These are phyloP conservation scores for Polydrusus cervinus DNA, from an alignment of 2,888 invertebrate species.

Conservation along the genomic window DNA sequence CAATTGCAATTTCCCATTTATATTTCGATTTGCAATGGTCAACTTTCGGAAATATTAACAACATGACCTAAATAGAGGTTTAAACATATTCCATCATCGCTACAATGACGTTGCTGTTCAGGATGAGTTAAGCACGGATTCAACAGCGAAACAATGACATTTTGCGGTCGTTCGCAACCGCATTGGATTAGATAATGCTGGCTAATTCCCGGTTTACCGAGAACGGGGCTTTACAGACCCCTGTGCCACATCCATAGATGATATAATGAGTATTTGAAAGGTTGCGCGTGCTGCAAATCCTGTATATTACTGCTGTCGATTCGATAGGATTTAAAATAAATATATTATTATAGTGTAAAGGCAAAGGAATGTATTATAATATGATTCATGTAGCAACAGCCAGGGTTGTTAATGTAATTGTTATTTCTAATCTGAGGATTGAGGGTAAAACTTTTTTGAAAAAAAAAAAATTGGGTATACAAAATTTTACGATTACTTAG, in stretches of 20 bases:
- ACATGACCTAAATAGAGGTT: constrained; percentile 2
- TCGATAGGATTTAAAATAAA: not conserved
- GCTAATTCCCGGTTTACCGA: constrained; percentile 25
- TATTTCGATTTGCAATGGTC: not conserved
- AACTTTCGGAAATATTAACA: not conserved
- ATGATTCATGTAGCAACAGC: too few species aligned
- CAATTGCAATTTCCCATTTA: not conserved
- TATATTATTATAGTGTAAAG: not conserved
- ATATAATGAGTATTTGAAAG: constrained; percentile 16
- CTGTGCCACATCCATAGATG: constrained; percentile 2
- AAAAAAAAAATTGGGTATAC: too few species aligned
- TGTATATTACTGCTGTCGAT: not conserved
- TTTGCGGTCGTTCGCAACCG: constrained; percentile 22
- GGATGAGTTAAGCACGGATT: constrained; percentile 23
- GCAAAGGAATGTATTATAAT: not conserved
- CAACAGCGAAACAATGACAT: constrained; percentile 33
- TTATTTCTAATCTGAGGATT: too few species aligned
- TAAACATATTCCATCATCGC: not conserved
- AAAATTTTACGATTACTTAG: too few species aligned
- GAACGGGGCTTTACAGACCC: not conserved
- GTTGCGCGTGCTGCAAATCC: constrained; percentile 8
- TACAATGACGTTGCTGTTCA: not conserved
- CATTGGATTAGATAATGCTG: constrained; percentile 25
- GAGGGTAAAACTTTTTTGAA: too few species aligned
- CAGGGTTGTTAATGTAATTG: too few species aligned